Evolutionary conservation across 2,797 vertebrate genomes (phyloP).

Genomic region (Mus minutoides): DNA sequence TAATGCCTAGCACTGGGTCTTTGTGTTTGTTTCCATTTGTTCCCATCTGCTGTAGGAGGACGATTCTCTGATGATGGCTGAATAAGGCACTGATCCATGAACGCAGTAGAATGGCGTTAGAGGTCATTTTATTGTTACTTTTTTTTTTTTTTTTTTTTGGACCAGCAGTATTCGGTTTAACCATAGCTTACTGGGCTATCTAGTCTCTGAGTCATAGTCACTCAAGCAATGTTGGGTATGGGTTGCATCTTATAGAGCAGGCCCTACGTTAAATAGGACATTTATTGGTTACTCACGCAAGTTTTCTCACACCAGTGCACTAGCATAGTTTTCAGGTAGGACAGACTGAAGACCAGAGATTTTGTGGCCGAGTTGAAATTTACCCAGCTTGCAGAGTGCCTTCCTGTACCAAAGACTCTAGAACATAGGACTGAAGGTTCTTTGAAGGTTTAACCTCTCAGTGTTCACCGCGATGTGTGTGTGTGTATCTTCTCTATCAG

Average conservation of each 20-base stretch:
- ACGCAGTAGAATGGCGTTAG: not conserved
- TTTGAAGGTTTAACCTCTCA: no score
- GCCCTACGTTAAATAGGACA: not conserved
- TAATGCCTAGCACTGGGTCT: not conserved
- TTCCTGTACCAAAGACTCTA: not conserved
- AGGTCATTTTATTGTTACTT: not conserved
- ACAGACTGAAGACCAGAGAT: not conserved
- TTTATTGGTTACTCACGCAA: not conserved
- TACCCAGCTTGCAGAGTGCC: not conserved
- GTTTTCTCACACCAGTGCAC: not conserved
- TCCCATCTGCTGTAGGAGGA: not conserved
- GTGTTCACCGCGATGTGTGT: no score
- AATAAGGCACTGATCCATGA: not conserved
- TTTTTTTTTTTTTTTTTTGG: not conserved
- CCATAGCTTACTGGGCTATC: not conserved
- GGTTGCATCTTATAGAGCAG: not conserved
- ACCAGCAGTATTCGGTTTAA: not conserved
- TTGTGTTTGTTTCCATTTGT: not conserved
- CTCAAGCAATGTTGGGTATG: not conserved
- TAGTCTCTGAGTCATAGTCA: not conserved
- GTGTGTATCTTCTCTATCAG: no score
- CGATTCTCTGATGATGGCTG: not conserved
- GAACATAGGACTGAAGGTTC: no score
- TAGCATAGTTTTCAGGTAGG: not conserved
- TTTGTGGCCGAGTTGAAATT: not conserved